Evolutionary conservation across 2,888 invertebrate genomes (phyloP).

Genomic region (Blomia tropicalis): DNA sequence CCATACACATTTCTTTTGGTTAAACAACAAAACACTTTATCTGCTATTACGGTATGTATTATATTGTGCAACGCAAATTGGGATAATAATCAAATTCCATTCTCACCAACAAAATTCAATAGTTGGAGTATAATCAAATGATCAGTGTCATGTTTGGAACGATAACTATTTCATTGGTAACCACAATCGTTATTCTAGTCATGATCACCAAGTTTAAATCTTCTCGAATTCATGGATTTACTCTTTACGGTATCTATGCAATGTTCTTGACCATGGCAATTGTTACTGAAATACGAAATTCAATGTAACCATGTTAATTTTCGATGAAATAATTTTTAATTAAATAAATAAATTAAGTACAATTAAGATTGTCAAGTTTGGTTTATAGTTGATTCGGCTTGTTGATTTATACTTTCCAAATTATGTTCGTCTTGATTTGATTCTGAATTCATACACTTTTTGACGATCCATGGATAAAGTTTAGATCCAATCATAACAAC

Average conservation of each 20-base stretch:
- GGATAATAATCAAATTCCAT: not conserved
- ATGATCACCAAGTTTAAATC: constrained; percentile 33
- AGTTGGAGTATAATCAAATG: constrained; percentile 25
- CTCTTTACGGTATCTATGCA: constrained; percentile 35
- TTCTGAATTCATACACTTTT: too few species aligned
- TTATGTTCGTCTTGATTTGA: not conserved
- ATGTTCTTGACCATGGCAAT: constrained; percentile 35
- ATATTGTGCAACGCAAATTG: too few species aligned
- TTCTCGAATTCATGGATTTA: constrained; percentile 34
- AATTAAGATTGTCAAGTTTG: too few species aligned
- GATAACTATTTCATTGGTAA: constrained; percentile 23
- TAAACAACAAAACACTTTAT: not conserved
- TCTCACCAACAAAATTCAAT: not conserved
- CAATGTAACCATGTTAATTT: not conserved
- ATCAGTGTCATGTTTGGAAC: constrained; percentile 25
- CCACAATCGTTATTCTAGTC: constrained; percentile 23
- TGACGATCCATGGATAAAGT: not conserved
- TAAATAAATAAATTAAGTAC: too few species aligned
- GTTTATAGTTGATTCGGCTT: not conserved
- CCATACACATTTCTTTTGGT: constrained; percentile 18
- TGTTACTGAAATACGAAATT: constrained; percentile 33
- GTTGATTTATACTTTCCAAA: not conserved
- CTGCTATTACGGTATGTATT: not conserved
- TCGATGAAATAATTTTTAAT: too few species aligned
- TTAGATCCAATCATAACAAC: not conserved